A percentile compares a stretch with the other conserved stretches of the same genome.
phyloP scores from a whole-genome alignment of 2,113 vertebrate species.

The Tangachromis dhanisi region DNA sequence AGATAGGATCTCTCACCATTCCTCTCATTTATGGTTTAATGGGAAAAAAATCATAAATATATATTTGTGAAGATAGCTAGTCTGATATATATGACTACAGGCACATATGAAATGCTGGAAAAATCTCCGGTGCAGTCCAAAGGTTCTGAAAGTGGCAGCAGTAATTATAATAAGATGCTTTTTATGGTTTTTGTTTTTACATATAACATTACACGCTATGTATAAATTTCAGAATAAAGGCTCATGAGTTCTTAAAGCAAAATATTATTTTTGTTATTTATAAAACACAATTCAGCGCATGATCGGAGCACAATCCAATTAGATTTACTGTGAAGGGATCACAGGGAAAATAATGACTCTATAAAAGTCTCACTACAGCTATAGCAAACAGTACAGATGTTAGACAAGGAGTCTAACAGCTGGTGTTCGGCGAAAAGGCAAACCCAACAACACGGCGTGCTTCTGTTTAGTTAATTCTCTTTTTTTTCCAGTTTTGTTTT shows the following conservation, averaged over 20 bases:
- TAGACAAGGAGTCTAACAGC: neutral
- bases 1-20: slow-evolving; percentile 33
- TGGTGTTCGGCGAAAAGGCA: neutral
- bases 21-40: neutral
- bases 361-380: neutral
- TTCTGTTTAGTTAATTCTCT: neutral
- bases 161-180: neutral
- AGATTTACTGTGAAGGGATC: neutral
- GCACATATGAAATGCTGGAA: neutral
- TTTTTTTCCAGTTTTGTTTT: neutral
- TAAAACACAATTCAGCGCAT: neutral
- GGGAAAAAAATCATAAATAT: neutral
- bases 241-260: neutral
- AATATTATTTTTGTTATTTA: neutral
- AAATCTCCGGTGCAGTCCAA: neutral
- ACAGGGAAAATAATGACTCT: neutral
- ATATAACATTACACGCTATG: neutral
- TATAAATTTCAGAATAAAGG: neutral
- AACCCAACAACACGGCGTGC: neutral
- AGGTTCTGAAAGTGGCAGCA: neutral
- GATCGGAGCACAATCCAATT: neutral
- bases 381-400: slow-evolving; percentile 22
- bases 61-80: neutral
- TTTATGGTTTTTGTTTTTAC: neutral
- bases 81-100: neutral